Base-by-base conservation (phyloP, 2,888 invertebrate species). In the Labia minor region DNA sequence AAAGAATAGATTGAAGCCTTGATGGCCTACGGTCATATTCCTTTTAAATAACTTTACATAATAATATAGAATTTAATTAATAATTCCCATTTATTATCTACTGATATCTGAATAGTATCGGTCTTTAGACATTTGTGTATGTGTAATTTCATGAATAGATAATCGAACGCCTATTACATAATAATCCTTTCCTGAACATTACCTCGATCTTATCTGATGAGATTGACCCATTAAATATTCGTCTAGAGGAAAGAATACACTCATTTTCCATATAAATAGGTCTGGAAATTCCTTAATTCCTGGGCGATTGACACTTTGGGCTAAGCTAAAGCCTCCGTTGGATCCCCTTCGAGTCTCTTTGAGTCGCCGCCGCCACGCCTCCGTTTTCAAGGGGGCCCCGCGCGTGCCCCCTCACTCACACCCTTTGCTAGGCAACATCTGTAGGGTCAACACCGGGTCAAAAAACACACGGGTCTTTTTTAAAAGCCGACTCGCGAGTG, bases 141-240 rank as follows among this genome's bases (percentile, higher is more conserved):
- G 3, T 11, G 16, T 49, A 49, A 49, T 49, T 49, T 16, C 49
- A 49, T 49, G 49, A 49, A 49, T 49, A 49, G 49, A 16, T 49
- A 49, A 26, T 26, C 26, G 26, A 26, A 26, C 4, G 26, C 8
- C 26, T 49, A 49, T 49, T 49, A 49, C 49, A 16, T 49, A 49
- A 49, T 49, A 16, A 49, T 49, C 14, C 49, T 49, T 49, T n/a
- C 14, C 49, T 16, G 3, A 16, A 49, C 11, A 49, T 11, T 11
- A 10, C 14, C 49, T 14, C 16, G 14, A 16, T 11, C 49, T 49
- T 49, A n/a, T 49, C 26, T 26, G 26, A 8, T 26, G 26, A 2
- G 49, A 49, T 49, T 49, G 49, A 49, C 49, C 49, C 49, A 49
- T 49, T 49, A 49, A 49, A 49, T 49, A 49, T 49, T 49, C 49